Base-by-base conservation (phyloP, 2,888 invertebrate genomes). In the Orchesella flavescens region DNA sequence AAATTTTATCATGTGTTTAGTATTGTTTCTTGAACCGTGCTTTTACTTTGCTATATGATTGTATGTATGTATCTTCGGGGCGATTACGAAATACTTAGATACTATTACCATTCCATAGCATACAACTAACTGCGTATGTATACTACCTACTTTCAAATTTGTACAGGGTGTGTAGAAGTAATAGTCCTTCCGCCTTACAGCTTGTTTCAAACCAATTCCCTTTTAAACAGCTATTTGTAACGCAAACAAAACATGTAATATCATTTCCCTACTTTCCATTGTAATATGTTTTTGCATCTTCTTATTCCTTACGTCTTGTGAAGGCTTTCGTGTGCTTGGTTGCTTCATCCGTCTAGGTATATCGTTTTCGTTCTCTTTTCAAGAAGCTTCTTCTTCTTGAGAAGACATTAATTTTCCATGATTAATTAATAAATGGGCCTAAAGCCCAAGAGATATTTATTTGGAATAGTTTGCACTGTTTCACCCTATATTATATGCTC, bases 341-440 rank as follows among this genome's bases (percentile, higher is more conserved):
- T 2, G 34, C 10, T n/a, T 61, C 63, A 63, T 65, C 43, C 15
- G 65, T 17, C 74, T 34, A 49, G 46, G 61, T 59, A 19, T 46
- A n/a, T n/a, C 61, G n/a, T 63, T 44, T 65, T 46, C 72, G 49
- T 68, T 66, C 53, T 57, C 34, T 71, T 17, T 66, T 69, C 59
- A 68, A 34, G 59, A 65, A 61, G 24, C 71, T n/a, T n/a, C 34
- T 81, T 69, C 61, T 66, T 82, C 72, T 72, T 72, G 53, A 76
- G 76, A 82, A 82, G 72, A 72, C 82, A 82, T 82, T 82, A 82
- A 82, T 82, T 82, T 82, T 72, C 76, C 76, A 76, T 82, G 82
- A 82, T 82, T 82, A 82, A 82, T 82, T 82, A 82, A 82, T 82
- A 82, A 76, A 82, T 82, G 82, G 76, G 71, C 72, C 76, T 82